Evolutionary conservation across 2,888 invertebrate genomes (phyloP), one percentile per base, ranked within the genome.

Genomic region (Mantis religiosa): DNA sequence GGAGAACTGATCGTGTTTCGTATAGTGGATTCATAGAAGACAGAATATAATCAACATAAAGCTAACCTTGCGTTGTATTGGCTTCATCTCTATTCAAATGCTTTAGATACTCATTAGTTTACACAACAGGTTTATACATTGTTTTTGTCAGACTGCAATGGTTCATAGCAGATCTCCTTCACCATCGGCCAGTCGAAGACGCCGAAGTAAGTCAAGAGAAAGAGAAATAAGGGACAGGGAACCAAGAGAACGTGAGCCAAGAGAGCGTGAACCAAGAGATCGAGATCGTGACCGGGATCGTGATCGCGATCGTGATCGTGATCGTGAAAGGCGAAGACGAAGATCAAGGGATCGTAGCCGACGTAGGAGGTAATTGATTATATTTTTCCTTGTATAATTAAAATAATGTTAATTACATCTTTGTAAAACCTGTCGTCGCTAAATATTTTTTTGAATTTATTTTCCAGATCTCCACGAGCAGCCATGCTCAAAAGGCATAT

Each of bases 161-260:
- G 89, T 28, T 27, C 88, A 87, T 28, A 94, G 94, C 91, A 94
- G 94, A 90, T 94, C 94, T 87, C 94, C 95, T 88, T 94, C 94
- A 34, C 93, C 93, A 27, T 92, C 28, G 25, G 82, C 54, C n/a
- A 89, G 89, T 28, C 89, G 93, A 89, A 93, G 95, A 92, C 92
- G 95, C 90, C 93, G 94, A 87, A 94, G 94, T 88, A 93, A 93
- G 90, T 93, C 93, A n/a, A 92, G 93, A 89, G 94, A 94, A 90
- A 93, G 94, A 84, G 54, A 71, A 8, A 15, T 6, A 6, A 2
- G 85, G 14, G 85, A 85, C 7, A 82, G 82, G 12, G 41, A 41
- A 41, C 41, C 41, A 27, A 83, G 28, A 88, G 93, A 93, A 34
- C 92, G 94, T 86, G 94, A 94, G 12, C 92, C 41, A 41, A 41